Evolutionary conservation across 2,797 vertebrate genomes (phyloP), one percentile per base, ranked within the genome.

Genomic region (Sebastes flavidus): DNA sequence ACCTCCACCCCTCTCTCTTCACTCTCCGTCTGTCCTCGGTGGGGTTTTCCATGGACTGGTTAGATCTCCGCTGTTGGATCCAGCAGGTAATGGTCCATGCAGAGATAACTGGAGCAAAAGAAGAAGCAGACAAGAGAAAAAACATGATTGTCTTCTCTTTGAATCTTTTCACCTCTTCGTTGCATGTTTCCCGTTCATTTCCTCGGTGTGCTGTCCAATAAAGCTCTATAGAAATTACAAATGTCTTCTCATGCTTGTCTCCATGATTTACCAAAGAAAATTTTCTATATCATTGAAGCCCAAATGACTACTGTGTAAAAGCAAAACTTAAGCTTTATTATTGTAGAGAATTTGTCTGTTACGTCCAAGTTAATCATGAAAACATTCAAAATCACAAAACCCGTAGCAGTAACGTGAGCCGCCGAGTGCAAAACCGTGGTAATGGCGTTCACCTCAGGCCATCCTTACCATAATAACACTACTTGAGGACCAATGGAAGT

Each of bases 21-120:
- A 49, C 54, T 75, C 49, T 72, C 81, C 78, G 38, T 82, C 65
- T 89, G 76, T 91, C 76, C 85, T 87, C 81, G 65, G 65, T 89
- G 92, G 93, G 93, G 92, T 82, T 93, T 94, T 94, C 94, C 93
- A 85, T 84, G n/a, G 49, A 84, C 80, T 88, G 81, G 85, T 89
- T 87, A 86, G 73, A 84, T 82, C 81, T 91, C 71, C 25, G 65
- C 60, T 58, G 30, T 61, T 79, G 62, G 77, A 88, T 86, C 65
- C 74, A 77, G 30, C 30, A 82, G 72, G 55, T 85, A 78, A 89
- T 77, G 72, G 59, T 77, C 77, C 78, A 67, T 46, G 36, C 42
- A 78, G 60, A 59, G 32, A 87, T 20, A 69, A 83, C 66, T 18
- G 46, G 59, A 79, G 55, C 29, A 77, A 73, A 81, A 63, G 29